Base-by-base conservation (phyloP, 2,888 invertebrate species). In the Aphodius granarius region DNA sequence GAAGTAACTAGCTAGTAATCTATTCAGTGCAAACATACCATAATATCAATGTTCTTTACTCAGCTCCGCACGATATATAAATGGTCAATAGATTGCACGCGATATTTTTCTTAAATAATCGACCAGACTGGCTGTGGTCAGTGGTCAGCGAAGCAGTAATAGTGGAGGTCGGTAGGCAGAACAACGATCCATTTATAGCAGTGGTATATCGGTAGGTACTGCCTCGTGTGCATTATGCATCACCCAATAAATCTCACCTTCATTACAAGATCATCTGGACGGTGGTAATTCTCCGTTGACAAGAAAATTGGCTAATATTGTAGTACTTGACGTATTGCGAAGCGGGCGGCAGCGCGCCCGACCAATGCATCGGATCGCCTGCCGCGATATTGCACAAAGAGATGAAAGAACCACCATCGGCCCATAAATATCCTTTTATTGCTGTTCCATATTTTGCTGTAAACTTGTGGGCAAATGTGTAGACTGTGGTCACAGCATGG, bases 71-170 rank as follows among this genome's bases (percentile, higher is more conserved):
- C 73, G 63, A 66, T 68, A 68, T 22, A 70, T 66, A 63, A 73
- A 72, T 22, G 73, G 22, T 72, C 73, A 75, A 75, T 75, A 73
- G 75, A 75, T 75, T 73, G 73, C 75, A 75, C 68, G 73, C 62
- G 73, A 70, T 73, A 22, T 21, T 70, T 75, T 75, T 43, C 2
- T 43, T 43, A 43, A 43, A 43, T 43, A 43, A 43, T 43, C 43
- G 43, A 43, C 43, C 43, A 3, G 43, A 6, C 43, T 9, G 64
- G n/a, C 76, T 68, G 80, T 78, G 43, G 43, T 43, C 43, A 43
- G 43, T 78, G 78, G 78, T 77, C 75, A 76, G 78, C n/a, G 75
- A 79, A 78, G 75, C 77, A 79, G 80, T 82, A 81, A 82, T 82
- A 81, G 80, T 75, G 79, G 79, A 80, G 81, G 74, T 79, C 75